phyloP scores from a whole-genome alignment of 2,888 invertebrate species.

The Pediacus dermestoides region DNA sequence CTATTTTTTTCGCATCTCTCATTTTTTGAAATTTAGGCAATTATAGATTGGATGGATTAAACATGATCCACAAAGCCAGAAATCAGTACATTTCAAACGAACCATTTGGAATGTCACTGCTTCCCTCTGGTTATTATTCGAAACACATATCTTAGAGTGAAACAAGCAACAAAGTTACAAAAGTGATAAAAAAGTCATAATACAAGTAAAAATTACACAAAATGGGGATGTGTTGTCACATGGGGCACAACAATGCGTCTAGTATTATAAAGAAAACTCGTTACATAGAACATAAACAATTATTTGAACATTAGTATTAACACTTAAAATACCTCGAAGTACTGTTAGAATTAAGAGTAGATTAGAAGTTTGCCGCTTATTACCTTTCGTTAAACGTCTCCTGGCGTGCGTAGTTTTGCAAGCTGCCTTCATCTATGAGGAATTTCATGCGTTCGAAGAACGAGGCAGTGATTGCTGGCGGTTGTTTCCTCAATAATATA shows the following conservation, averaged over 20 bases:
- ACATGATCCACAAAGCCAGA: too few species aligned
- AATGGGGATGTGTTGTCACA: slow-evolving; percentile 59
- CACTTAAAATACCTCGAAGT: slow-evolving; percentile 17
- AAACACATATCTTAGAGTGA: too few species aligned
- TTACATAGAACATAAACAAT: slow-evolving; percentile 38
- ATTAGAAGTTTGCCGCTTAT: too few species aligned
- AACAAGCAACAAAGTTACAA: slow-evolving; percentile 24
- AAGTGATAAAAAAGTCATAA: background rate
- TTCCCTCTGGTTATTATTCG: too few species aligned
- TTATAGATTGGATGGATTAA: too few species aligned
- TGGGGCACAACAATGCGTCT: slow-evolving; percentile 80
- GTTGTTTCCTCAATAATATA: slow-evolving; percentile 90
- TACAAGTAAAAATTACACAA: slow-evolving; percentile 31
- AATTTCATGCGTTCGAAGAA: slow-evolving; percentile 99
- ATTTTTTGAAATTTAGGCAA: too few species aligned
- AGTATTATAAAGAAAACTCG: slow-evolving; percentile 40
- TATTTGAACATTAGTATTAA: slow-evolving; percentile 31
- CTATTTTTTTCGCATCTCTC: too few species aligned
- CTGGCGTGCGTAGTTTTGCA: slow-evolving; percentile 94
- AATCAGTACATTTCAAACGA: too few species aligned
- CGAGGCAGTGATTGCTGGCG: slow-evolving; percentile 93
- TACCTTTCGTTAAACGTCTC: slow-evolving; percentile 98
- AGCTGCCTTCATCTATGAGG: slow-evolving; percentile 95
- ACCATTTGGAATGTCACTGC: too few species aligned
- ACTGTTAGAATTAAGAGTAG: too few species aligned